Base-by-base conservation (phyloP, 2,797 vertebrate species). In the Cossypha dichroa region DNA sequence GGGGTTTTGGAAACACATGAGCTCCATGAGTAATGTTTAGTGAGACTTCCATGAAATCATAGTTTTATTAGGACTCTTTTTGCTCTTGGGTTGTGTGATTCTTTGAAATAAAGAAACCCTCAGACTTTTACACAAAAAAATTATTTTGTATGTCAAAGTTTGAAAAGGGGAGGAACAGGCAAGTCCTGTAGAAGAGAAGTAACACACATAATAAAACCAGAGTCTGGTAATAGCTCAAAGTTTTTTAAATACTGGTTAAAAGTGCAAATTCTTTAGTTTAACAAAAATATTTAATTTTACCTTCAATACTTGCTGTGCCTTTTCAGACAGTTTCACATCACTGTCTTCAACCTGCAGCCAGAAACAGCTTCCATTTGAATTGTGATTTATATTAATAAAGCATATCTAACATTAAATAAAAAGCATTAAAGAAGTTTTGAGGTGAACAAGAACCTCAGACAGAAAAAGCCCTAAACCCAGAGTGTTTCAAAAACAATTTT, bases 251-350 rank as follows among this genome's bases (percentile, higher is more conserved):
- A 15, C 1, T 33, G 12, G 2, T 38, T 81, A 38, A 26, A 68
- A 87, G n/a, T 3, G 2, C 6, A 34, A 63, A 5, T 67, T 45
- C 9, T n/a, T 12, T 0, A 54, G 11, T 29, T 88, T 16, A 54
- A 80, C 7, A 34, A 38, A 76, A 56, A 21, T 2, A 9, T 28
- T 82, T n/a, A 0, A 29, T 19, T 78, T 93, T 94, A 96, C 94
- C 94, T 93, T 96, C 56, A 94, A 19, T 38, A 98, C 89, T 52
- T 96, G 97, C 52, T 99, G 98, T 31, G 98, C 98, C 95, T 98
- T 98, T 86, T 99, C 99, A 60, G 98, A 99, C 5, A 98, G 97
- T 95, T 99, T 99, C 89, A 99, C 98, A 96, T 99, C 99, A 88
- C 98, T 98, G 63, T 99, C 98, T 95, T 99, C 99, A 96, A 99